phyloP scores from a whole-genome alignment of 2,888 invertebrate species.

The Podabrus alpinus region DNA sequence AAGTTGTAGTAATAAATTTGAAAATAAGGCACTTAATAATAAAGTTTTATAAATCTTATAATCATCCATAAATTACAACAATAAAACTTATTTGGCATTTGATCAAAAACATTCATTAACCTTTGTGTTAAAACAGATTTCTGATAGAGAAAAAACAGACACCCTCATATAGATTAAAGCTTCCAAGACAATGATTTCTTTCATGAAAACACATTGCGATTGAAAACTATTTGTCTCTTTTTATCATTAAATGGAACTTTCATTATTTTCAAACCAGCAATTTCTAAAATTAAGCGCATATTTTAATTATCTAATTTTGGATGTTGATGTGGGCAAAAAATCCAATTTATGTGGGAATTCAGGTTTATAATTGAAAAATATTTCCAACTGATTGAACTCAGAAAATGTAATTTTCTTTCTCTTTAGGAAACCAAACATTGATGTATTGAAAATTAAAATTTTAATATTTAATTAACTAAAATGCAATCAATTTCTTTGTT shows the following conservation, averaged over 20 bases:
- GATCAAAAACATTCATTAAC: constrained; percentile 31
- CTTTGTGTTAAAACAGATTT: constrained; percentile 27
- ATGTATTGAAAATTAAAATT: background rate
- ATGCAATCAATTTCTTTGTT: background rate
- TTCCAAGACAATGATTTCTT: constrained; percentile 11
- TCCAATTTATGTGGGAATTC: background rate
- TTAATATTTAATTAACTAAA: background rate
- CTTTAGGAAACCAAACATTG: background rate
- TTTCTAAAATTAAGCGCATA: background rate
- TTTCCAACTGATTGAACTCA: background rate
- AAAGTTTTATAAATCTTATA: background rate
- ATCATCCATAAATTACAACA: constrained; percentile 10
- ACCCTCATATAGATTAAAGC: constrained; percentile 18
- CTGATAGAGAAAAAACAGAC: constrained; percentile 26
- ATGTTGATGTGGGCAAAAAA: background rate
- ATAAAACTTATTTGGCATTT: constrained; percentile 25
- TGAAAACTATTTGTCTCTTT: constrained; percentile 4
- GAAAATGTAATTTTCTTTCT: background rate
- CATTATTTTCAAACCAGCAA: background rate
- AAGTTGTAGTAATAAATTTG: background rate
- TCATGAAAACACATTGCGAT: constrained; percentile 10
- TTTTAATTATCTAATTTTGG: background rate
- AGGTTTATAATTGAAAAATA: background rate
- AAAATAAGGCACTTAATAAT: background rate
- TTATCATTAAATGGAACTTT: background rate